Base-by-base conservation (phyloP, 2,797 vertebrate genomes). In the Hoplostethus mediterraneus region DNA sequence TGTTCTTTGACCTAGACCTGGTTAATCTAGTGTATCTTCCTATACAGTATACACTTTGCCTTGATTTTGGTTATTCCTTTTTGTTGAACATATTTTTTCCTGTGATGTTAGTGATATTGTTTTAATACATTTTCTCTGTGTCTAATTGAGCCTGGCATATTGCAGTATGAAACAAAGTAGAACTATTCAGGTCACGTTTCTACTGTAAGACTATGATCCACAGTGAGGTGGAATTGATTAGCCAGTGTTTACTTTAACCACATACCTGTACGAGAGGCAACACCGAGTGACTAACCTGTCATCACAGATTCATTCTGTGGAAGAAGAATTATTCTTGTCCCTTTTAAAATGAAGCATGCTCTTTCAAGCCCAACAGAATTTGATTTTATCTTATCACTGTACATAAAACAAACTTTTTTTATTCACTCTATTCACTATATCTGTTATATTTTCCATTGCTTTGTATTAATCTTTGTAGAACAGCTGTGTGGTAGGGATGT, bases 401-500 rank as follows among this genome's bases (percentile, higher is more conserved):
- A 55, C 71, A 77, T 77, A 73, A 76, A 56, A 45, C 60, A 71
- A 82, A 45, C 14, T 42, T 42, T 42, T 13, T n/a, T n/a, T n/a
- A n/a, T n/a, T n/a, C n/a, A 71, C 65, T 77, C 67, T 80, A 67
- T 79, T 75, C 65, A 52, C 52, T 67, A 70, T 62, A 77, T 71
- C 58, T 66, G 56, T 62, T 80, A 65, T 79, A 77, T 74, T 52
- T 69, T 38, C 69, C 67, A 53, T 47, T 67, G 66, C 64, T 49
- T 62, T 58, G 48, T 52, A 71, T 88, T 90, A 83, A 82, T 91
- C 87, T 85, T 80, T 54, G 62, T 38, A 52, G 66, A 86, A 73
- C 89, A 83, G 78, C 78, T 89, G 78, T 89, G 78, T 89, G 69
- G 53, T 63, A 61, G 77, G 66, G 75, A 87, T 89, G 87, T 88